phyloP scores from a whole-genome alignment of 2,113 vertebrate species.

The Otocyon megalotis region DNA sequence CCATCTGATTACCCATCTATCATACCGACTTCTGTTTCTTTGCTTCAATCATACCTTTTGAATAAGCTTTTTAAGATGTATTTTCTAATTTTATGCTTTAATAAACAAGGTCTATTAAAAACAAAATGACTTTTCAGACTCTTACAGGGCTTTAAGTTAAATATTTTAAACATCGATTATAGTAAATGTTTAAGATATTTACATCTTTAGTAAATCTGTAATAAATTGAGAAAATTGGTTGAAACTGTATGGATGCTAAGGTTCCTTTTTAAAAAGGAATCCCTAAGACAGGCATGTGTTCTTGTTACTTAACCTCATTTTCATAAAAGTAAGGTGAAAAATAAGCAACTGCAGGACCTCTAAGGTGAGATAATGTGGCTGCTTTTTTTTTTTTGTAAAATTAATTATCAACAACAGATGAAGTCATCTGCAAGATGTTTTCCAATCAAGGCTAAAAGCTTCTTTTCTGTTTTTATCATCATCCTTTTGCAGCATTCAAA shows the following conservation, averaged over 20 bases:
- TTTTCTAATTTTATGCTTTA: slow-evolving; percentile 83
- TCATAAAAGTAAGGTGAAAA: background rate
- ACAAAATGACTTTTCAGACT: slow-evolving; percentile 77
- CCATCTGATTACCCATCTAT: slow-evolving; percentile 45
- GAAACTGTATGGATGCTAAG: slow-evolving; percentile 55
- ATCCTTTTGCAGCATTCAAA: slow-evolving; percentile 4
- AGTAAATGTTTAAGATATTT: slow-evolving; percentile 54
- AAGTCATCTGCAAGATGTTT: slow-evolving; percentile 55
- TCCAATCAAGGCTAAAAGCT: slow-evolving; percentile 6
- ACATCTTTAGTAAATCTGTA: slow-evolving; percentile 14
- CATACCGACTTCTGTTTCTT: slow-evolving; percentile 63
- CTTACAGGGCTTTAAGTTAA: slow-evolving; percentile 64
- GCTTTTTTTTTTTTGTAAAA: background rate
- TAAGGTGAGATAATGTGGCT: slow-evolving; percentile 3
- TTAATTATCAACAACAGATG: slow-evolving; percentile 31
- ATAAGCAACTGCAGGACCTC: background rate
- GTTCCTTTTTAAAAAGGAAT: slow-evolving; percentile 56
- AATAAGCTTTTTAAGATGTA: slow-evolving; percentile 71
- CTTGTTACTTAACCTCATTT: slow-evolving; percentile 51
- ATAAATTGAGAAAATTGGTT: slow-evolving; percentile 56
- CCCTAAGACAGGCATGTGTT: background rate
- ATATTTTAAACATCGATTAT: slow-evolving; percentile 76
- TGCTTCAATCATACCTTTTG: slow-evolving; percentile 68
- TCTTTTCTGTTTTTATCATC: slow-evolving; percentile 43
- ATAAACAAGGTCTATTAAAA: slow-evolving; percentile 77